These are phyloP conservation scores for Cathartes aura DNA, from an alignment of 2,113 vertebrate genomes.

Conservation along the genomic window DNA sequence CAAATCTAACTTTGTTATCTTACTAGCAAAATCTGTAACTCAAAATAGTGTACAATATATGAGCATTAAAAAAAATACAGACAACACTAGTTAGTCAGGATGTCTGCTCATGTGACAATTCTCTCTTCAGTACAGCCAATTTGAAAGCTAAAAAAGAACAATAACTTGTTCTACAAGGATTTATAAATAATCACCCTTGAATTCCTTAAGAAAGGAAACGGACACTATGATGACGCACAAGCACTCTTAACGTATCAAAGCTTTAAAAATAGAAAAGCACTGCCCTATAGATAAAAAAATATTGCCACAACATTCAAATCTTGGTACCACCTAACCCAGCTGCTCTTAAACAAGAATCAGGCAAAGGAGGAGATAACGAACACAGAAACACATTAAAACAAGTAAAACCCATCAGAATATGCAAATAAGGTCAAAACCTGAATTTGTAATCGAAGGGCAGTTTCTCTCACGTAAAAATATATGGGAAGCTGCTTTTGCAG, in stretches of 20 bases:
- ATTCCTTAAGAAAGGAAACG: conserved; percentile 90
- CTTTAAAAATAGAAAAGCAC: conserved; percentile 83
- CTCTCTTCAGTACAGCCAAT: conserved; percentile 75
- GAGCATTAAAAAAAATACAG: conserved; percentile 31
- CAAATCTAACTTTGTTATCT: not conserved
- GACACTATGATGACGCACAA: conserved; percentile 86
- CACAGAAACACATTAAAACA: not conserved
- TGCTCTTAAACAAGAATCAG: not conserved
- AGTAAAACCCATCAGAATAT: not conserved
- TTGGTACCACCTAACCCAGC: not conserved
- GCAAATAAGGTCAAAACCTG: not conserved
- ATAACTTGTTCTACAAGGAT: conserved; percentile 78
- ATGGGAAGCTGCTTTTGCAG: not conserved
- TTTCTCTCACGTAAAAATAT: not conserved
- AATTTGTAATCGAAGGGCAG: not conserved
- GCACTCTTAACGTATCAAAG: conserved; percentile 71
- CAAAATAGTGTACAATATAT: not conserved
- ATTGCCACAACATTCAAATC: not conserved
- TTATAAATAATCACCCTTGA: conserved; percentile 88
- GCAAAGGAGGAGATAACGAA: not conserved
- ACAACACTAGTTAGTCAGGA: conserved; percentile 71
- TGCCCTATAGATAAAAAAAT: conserved; percentile 71
- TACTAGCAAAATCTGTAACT: not conserved
- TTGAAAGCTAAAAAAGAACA: conserved; percentile 80
- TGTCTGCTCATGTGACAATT: conserved; percentile 82